phyloP scores from a whole-genome alignment of 2,113 vertebrate species.

The Galbula dea region DNA sequence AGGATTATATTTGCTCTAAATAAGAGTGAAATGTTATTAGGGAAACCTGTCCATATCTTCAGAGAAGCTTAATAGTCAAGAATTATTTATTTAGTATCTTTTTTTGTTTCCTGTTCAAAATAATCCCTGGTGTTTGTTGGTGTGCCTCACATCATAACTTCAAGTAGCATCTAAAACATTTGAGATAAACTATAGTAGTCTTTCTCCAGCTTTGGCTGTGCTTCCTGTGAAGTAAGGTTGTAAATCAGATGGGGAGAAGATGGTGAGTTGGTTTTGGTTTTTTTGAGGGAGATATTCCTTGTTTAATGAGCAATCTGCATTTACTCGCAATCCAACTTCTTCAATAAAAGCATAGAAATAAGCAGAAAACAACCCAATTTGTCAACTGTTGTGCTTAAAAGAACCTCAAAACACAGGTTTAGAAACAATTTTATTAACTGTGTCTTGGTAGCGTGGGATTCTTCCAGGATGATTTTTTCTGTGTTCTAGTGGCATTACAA shows the following conservation, averaged over 20 bases:
- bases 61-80: neutral
- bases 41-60: neutral
- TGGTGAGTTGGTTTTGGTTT: no score
- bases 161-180: neutral
- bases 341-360: neutral
- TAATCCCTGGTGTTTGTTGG: neutral
- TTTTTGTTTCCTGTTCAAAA: neutral
- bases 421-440: neutral
- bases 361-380: neutral
- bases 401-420: neutral
- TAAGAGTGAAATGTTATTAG: neutral
- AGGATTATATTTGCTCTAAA: neutral
- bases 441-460: neutral
- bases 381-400: neutral
- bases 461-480: neutral
- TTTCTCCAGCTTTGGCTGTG: neutral
- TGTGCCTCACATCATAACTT: neutral
- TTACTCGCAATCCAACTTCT: neutral
- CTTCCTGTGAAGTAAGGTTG: neutral
- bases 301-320: neutral
- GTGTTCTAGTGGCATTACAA: neutral
- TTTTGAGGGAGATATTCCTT: neutral
- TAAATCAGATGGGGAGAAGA: neutral
- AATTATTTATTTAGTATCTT: neutral
- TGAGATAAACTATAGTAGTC: neutral